Evolutionary conservation across 2,113 vertebrate species (phyloP).

Genomic region (Hucho hucho): DNA sequence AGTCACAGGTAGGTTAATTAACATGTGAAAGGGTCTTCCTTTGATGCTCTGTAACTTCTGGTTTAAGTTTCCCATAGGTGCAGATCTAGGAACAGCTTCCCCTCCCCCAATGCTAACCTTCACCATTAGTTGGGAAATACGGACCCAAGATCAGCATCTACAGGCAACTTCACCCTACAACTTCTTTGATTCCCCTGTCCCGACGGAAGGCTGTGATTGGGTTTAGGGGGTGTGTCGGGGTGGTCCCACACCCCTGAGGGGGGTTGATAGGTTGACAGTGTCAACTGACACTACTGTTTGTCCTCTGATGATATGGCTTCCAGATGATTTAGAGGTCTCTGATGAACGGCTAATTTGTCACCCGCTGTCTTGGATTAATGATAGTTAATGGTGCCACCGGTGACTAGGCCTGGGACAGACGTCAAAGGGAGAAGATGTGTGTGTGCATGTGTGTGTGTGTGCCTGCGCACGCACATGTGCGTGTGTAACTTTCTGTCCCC

Average conservation of each 20-base stretch:
- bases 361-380: constrained; percentile 62
- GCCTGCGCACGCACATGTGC: background rate
- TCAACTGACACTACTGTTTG: constrained; percentile 63
- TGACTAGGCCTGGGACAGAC: constrained; percentile 33
- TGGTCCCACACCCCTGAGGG: constrained; percentile 37
- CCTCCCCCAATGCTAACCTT: too few species aligned
- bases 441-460: constrained; percentile 1
- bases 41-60: background rate
- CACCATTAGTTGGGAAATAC: too few species aligned
- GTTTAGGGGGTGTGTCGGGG: constrained; percentile 11
- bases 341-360: constrained; percentile 75
- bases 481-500: background rate
- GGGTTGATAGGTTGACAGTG: constrained; percentile 38
- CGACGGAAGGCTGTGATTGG: constrained; percentile 32
- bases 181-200: constrained; percentile 36
- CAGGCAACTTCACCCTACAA: too few species aligned
- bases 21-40: constrained; percentile 16
- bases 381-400: constrained; percentile 63
- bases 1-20: constrained; percentile 36
- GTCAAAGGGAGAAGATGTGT: constrained; percentile 15
- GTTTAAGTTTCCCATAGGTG: too few species aligned
- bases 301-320: constrained; percentile 57
- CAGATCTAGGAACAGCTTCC: too few species aligned
- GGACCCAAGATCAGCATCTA: too few species aligned
- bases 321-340: constrained; percentile 64